Conservation (phyloP, 2,113 vertebrate species). For the Ellobius talpinus region DNA sequence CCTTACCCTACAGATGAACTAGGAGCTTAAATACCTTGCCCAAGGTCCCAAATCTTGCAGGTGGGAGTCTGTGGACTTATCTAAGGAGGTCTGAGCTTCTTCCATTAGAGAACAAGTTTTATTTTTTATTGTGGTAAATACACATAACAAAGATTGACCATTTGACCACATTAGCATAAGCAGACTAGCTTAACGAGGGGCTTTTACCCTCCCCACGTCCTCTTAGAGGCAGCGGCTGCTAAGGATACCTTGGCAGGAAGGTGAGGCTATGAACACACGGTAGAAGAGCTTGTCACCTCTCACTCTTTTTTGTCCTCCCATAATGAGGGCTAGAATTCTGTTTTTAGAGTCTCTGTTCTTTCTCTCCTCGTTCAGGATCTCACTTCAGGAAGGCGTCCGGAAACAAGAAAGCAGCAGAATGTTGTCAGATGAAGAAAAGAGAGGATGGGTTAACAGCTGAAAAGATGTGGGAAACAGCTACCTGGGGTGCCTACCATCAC, state of each 20-base stretch:
- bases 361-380: not conserved
- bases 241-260: not conserved
- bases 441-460: not conserved
- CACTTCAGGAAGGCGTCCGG: not conserved
- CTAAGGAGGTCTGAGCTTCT: not conserved
- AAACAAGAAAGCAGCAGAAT: not conserved
- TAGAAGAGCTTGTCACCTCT: slow-evolving; percentile 12
- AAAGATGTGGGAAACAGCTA: fast-evolving
- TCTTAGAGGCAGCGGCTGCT: not conserved
- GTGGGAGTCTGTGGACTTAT: not conserved
- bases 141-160: not conserved
- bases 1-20: not conserved
- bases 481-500: fast-evolving
- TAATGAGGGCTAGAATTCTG: slow-evolving; percentile 49
- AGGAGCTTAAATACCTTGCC: not conserved
- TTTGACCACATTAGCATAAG: not conserved
- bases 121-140: not conserved
- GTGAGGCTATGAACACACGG: slow-evolving; percentile 22
- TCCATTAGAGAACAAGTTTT: not conserved
- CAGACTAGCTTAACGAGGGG: not conserved
- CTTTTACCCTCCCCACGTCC: not conserved
- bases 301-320: not conserved
- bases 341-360: not conserved
- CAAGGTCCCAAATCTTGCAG: not conserved
- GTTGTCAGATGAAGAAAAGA: not conserved